Conservation (phyloP, 1,140 invertebrate species). For the Neodiprion pinetum region DNA sequence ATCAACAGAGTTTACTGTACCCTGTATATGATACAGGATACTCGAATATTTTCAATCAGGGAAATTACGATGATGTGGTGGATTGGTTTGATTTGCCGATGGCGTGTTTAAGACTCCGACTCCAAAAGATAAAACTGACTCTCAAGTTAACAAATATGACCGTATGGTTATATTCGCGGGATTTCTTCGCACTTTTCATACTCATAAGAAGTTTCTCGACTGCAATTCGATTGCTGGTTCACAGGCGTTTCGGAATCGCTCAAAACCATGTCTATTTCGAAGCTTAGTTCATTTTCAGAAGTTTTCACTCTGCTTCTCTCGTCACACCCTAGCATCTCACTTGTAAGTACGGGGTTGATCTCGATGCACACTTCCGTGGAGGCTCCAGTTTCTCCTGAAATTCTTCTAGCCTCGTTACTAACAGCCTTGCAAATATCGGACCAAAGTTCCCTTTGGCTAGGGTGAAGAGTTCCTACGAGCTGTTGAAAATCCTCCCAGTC, state of each 20-base stretch:
- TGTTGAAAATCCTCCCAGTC: slow-evolving; percentile 37
- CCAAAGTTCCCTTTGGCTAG: slow-evolving; percentile 34
- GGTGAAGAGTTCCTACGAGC: slow-evolving; percentile 33
- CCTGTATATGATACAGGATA: too few relatives aligned
- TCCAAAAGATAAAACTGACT: too few relatives aligned
- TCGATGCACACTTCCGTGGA: slow-evolving; percentile 41
- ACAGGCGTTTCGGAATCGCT: slow-evolving; percentile 30
- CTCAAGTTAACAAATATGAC: too few relatives aligned
- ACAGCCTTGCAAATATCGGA: slow-evolving; percentile 35
- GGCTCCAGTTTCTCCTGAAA: slow-evolving; percentile 20
- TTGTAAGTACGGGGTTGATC: slow-evolving; percentile 24
- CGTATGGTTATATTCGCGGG: too few relatives aligned
- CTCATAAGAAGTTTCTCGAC: too few relatives aligned
- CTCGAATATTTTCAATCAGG: too few relatives aligned
- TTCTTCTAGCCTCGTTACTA: slow-evolving; percentile 29
- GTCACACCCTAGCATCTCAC: neutral
- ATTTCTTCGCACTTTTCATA: too few relatives aligned
- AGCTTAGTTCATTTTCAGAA: slow-evolving; percentile 32
- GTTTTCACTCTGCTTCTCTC: neutral
- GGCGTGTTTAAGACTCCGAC: too few relatives aligned
- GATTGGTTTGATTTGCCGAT: too few relatives aligned
- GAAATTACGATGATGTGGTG: too few relatives aligned
- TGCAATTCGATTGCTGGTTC: slow-evolving; percentile 2
- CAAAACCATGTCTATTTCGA: slow-evolving; percentile 42
- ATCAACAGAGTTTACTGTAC: too few relatives aligned